Evolutionary conservation across 2,113 vertebrate genomes (phyloP).

Genomic region (Eudorcas thomsonii): DNA sequence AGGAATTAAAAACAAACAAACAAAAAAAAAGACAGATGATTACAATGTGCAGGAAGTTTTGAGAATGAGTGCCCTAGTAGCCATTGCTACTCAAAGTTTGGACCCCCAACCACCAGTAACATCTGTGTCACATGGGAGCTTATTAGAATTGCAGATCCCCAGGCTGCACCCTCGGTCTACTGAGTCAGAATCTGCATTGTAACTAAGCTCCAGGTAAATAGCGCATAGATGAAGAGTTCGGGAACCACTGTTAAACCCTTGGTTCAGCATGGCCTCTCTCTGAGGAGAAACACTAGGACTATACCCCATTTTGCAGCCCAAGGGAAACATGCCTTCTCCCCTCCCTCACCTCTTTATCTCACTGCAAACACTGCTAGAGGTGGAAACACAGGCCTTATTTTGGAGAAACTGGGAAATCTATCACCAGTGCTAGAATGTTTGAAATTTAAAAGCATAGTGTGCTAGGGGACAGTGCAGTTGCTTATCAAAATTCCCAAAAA

Average conservation of each 20-base stretch:
- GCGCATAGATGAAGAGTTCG: not conserved
- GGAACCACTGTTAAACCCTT: not conserved
- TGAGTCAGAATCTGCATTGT: not conserved
- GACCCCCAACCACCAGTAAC: not conserved
- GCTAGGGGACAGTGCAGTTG: not conserved
- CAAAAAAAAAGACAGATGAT: not conserved
- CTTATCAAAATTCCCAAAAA: conserved; percentile 10
- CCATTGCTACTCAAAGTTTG: not conserved
- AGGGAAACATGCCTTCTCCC: not conserved
- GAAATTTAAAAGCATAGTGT: not conserved
- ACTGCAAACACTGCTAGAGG: not conserved
- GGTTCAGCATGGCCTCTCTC: not conserved
- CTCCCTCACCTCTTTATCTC: not conserved
- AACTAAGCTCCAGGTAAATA: not conserved
- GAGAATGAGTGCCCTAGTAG: not conserved
- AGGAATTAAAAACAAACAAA: not conserved
- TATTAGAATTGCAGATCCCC: not conserved
- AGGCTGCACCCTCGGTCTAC: not conserved
- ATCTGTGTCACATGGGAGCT: not conserved
- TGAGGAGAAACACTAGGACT: not conserved
- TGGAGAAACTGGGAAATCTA: not conserved
- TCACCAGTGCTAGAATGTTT: not conserved
- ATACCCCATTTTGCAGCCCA: not conserved
- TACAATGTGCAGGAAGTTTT: not conserved
- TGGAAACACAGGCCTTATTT: not conserved